Evolutionary conservation across 1,140 invertebrate genomes (phyloP).

Genomic region (Aphaenogaster floridana): DNA sequence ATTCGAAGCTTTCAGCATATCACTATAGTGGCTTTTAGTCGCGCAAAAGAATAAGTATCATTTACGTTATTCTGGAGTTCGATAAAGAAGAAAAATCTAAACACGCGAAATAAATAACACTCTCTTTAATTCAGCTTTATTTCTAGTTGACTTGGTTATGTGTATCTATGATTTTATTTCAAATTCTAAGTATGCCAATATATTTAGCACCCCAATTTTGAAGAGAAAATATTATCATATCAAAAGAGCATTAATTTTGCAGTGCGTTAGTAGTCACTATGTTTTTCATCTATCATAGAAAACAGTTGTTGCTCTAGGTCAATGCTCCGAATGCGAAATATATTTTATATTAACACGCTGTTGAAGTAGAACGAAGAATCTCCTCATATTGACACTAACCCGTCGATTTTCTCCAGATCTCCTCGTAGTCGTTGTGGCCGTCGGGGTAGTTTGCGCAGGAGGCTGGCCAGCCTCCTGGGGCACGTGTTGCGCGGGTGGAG

Average conservation of each 20-base stretch:
- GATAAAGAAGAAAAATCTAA: background rate
- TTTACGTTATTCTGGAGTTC: background rate
- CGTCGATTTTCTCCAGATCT: constrained; percentile 86
- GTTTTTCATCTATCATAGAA: background rate
- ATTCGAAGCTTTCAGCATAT: background rate
- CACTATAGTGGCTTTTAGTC: background rate
- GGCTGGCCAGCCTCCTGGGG: constrained; percentile 86
- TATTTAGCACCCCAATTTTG: background rate
- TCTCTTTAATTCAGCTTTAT: background rate
- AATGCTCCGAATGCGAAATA: background rate
- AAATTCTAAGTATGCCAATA: background rate
- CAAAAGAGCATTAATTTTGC: background rate
- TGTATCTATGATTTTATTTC: background rate
- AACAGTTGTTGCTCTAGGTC: background rate
- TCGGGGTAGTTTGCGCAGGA: constrained; percentile 82
- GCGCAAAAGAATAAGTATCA: too few species aligned
- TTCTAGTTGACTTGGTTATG: background rate
- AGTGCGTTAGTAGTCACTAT: background rate
- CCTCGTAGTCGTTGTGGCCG: constrained; percentile 79
- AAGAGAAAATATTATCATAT: background rate
- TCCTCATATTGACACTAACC: constrained; percentile 79
- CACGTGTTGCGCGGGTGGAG: constrained; percentile 85
- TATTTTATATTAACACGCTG: background rate
- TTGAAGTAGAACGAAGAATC: background rate
- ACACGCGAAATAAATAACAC: background rate